phyloP scores from a whole-genome alignment of 1,140 invertebrate species.

The Vanessa atalanta region DNA sequence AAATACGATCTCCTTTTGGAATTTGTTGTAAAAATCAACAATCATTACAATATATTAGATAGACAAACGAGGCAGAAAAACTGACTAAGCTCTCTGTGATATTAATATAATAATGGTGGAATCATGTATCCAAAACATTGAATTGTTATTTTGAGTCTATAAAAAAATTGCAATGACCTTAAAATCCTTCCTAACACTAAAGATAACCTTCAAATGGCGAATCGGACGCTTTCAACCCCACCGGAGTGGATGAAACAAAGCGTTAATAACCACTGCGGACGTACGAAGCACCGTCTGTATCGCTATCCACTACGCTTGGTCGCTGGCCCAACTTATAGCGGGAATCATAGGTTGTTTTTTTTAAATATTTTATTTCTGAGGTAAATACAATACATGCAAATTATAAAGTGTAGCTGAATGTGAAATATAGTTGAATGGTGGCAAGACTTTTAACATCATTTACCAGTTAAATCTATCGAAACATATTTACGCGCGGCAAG shows the following conservation, averaged over 20 bases:
- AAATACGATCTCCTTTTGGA: too few species aligned
- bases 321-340: constrained; percentile 1
- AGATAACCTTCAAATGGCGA: constrained; percentile 5
- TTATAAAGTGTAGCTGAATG: too few species aligned
- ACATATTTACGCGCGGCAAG: too few species aligned
- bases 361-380: neutral
- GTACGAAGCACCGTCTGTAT: constrained; percentile 16
- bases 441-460: too few species aligned
- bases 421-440: too few species aligned
- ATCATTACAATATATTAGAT: too few species aligned
- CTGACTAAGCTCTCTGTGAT: too few species aligned
- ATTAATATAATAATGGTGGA: neutral
- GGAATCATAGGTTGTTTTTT: neutral
- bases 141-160: neutral
- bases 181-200: neutral
- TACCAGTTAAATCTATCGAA: too few species aligned
- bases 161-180: neutral
- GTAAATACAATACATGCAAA: too few species aligned
- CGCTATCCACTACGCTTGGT: constrained; percentile 1
- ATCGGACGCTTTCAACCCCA: constrained; percentile 16
- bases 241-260: constrained; percentile 20
- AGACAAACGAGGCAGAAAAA: too few species aligned
- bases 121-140: neutral
- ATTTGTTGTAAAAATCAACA: too few species aligned
- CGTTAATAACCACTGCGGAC: constrained; percentile 23